A percentile compares a stretch with the other conserved stretches of the same genome.
Evolutionary conservation across 2,888 invertebrate species (phyloP).

Genomic region (Aporophyla nigra): DNA sequence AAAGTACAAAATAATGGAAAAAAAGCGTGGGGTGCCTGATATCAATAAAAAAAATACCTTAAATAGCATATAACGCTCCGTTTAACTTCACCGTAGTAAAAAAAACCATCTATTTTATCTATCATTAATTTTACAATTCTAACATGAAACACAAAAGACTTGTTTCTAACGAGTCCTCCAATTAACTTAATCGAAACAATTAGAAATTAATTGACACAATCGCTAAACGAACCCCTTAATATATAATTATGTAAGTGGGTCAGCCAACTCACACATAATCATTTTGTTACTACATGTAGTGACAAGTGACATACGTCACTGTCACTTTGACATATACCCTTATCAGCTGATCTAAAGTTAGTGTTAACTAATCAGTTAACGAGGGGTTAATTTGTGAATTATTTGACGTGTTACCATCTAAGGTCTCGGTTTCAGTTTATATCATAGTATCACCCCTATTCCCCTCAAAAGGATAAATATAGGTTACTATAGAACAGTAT

Average conservation of each 20-base stretch:
- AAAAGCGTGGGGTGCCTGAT: too few species aligned
- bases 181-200: background rate
- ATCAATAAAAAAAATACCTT: too few species aligned
- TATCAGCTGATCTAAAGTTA: slow-evolving; percentile 32
- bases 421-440: background rate
- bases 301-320: slow-evolving; percentile 17
- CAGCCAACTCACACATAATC: background rate
- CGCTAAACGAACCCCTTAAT: background rate
- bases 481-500: too few species aligned
- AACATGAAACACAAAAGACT: too few species aligned
- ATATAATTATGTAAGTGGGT: background rate
- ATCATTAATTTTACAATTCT: background rate
- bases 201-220: slow-evolving; percentile 4
- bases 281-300: background rate
- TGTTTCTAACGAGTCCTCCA: background rate
- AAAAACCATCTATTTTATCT: background rate
- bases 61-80: too few species aligned
- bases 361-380: slow-evolving; percentile 12
- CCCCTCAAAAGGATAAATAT: background rate
- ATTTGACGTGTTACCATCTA: background rate
- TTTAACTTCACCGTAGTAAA: too few species aligned
- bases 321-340: slow-evolving; percentile 36
- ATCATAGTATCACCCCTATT: background rate
- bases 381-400: background rate
- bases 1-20: too few species aligned